Percentiles rank a stretch among this genome's conserved stretches.
phyloP scores from a whole-genome alignment of 2,888 invertebrate species.

The Drosophila mulleri region DNA sequence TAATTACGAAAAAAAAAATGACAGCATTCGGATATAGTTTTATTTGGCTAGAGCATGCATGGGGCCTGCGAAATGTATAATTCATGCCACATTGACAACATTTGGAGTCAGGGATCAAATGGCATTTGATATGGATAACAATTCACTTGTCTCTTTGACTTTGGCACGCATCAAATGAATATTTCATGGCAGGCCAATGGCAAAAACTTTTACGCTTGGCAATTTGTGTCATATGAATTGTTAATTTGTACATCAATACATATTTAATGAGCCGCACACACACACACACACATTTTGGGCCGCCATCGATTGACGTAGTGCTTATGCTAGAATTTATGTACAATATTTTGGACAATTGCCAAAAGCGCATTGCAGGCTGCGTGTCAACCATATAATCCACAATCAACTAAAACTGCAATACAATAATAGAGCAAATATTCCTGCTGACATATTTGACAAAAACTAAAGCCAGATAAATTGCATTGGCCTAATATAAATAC shows the following conservation, averaged over 20 bases:
- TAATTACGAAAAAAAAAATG: slow-evolving; percentile 13
- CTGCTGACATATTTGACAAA: neutral
- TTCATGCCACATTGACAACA: slow-evolving; percentile 47
- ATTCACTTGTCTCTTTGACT: slow-evolving; percentile 37
- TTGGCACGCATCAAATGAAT: slow-evolving; percentile 66
- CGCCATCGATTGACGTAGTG: neutral
- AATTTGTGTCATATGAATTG: slow-evolving; percentile 55
- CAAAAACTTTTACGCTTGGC: slow-evolving; percentile 26
- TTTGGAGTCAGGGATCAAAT: slow-evolving; percentile 24
- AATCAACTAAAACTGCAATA: neutral
- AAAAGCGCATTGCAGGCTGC: neutral
- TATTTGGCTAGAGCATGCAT: slow-evolving; percentile 20
- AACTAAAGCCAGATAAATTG: neutral
- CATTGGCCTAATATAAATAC: no score
- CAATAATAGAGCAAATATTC: neutral
- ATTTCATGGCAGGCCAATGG: slow-evolving; percentile 42
- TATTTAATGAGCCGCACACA: slow-evolving; percentile 42
- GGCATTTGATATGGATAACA: slow-evolving; percentile 41
- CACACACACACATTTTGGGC: slow-evolving; percentile 23
- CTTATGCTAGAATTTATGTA: slow-evolving; percentile 3
- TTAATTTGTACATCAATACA: slow-evolving; percentile 41
- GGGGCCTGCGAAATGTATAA: slow-evolving; percentile 41
- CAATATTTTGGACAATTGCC: neutral
- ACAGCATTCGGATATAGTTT: neutral
- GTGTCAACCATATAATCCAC: neutral